Evolutionary conservation across 53 echinoderm and acorn worm genomes (phyloP).

Genomic region (Hippasteria phrygiana): DNA sequence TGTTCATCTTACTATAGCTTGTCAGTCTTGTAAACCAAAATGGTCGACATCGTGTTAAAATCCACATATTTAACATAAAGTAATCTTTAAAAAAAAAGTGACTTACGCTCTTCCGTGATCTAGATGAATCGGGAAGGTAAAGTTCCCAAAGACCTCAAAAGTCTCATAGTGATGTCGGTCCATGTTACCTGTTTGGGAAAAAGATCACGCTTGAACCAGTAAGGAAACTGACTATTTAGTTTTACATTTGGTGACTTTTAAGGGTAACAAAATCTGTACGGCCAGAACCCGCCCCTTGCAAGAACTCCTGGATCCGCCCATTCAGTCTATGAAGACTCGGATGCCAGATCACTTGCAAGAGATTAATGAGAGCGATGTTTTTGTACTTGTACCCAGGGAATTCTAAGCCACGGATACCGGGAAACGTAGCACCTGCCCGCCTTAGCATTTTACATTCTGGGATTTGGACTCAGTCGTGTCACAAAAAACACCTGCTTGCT

Average conservation of each 20-base stretch:
- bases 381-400: background rate
- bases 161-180: constrained; percentile 99
- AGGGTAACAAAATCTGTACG: too few species aligned
- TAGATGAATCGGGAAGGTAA: constrained; percentile 93
- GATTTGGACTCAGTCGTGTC: background rate
- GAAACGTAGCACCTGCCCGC: background rate
- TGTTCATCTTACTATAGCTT: too few species aligned
- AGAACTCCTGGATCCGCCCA: too few species aligned
- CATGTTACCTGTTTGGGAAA: constrained; percentile 81
- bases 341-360: too few species aligned
- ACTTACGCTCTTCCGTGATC: constrained; percentile 99
- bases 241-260: too few species aligned
- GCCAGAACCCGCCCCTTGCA: too few species aligned
- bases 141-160: constrained; percentile 96
- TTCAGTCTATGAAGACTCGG: too few species aligned
- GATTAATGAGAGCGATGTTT: background rate
- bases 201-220: background rate
- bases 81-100: background rate
- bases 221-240: background rate
- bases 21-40: too few species aligned
- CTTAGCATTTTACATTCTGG: background rate
- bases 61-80: too few species aligned
- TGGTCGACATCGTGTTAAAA: too few species aligned
- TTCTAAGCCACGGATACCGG: background rate
- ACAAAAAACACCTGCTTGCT: constrained; percentile 8